These are phyloP conservation scores for Jacana jacana DNA, from an alignment of 2,113 vertebrate species.

Conservation along the genomic window DNA sequence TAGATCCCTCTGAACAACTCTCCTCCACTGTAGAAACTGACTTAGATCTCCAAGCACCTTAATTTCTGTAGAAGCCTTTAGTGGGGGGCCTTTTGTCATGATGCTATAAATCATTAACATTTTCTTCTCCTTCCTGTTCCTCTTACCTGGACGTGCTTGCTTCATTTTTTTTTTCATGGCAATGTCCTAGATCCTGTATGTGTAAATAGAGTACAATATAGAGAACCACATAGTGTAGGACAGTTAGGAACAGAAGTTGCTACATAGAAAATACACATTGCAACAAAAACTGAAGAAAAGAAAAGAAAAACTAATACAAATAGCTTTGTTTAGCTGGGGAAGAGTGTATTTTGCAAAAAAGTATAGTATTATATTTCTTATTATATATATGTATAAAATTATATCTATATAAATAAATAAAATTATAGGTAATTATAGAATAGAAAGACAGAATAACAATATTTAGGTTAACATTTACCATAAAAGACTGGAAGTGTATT, in stretches of 20 bases:
- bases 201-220: neutral
- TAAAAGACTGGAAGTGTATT: neutral
- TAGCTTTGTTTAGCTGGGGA: neutral
- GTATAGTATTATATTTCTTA: too few relatives aligned
- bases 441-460: neutral
- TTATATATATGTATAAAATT: too few relatives aligned
- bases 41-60: neutral
- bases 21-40: neutral
- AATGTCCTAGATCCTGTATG: neutral
- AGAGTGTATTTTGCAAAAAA: neutral
- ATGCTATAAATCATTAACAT: neutral
- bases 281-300: neutral
- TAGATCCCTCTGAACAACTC: neutral
- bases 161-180: neutral
- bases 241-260: neutral
- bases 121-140: neutral
- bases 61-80: neutral
- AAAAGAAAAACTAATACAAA: neutral
- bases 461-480: neutral
- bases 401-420: too few relatives aligned
- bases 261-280: neutral
- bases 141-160: neutral
- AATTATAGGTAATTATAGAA: neutral
- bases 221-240: accelerated
- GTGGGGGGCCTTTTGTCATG: neutral